These are phyloP conservation scores for Drosophila melanocephala DNA, from an alignment of 2,888 invertebrate genomes.

Conservation along the genomic window DNA sequence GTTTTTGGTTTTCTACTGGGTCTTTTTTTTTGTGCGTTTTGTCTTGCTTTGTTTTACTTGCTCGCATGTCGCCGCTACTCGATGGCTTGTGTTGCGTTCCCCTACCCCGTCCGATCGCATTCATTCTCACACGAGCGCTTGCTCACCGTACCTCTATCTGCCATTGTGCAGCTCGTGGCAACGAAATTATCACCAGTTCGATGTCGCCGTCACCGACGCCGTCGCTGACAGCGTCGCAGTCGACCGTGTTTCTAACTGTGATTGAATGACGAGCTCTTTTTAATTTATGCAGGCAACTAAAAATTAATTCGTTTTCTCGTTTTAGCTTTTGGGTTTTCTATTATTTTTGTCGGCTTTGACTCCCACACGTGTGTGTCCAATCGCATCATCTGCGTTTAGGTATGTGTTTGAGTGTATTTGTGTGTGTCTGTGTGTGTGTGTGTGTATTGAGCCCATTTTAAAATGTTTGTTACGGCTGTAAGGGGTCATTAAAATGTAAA, in stretches of 20 bases:
- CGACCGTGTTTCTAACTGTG: conserved; percentile 43
- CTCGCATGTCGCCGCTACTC: conserved; percentile 27
- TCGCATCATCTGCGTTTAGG: not conserved
- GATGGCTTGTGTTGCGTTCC: conserved; percentile 16
- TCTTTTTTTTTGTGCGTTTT: conserved; percentile 4
- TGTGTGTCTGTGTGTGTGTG: not conserved
- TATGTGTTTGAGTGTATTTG: conserved; percentile 4
- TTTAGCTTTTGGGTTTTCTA: conserved; percentile 36
- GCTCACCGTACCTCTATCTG: conserved; percentile 24
- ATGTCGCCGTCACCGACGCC: conserved; percentile 13
- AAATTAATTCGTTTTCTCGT: conserved; percentile 60
- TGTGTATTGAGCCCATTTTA: conserved; percentile 33
- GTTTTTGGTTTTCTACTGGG: conserved; percentile 32
- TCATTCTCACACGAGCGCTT: not conserved
- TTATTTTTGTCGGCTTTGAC: conserved; percentile 35
- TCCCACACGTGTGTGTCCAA: conserved; percentile 56
- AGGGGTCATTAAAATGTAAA: conserved; percentile 51
- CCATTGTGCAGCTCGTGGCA: conserved; percentile 63
- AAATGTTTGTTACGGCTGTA: conserved; percentile 51
- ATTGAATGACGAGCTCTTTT: conserved; percentile 66
- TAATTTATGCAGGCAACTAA: conserved; percentile 73
- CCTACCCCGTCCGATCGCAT: conserved; percentile 1
- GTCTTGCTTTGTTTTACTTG: conserved; percentile 21
- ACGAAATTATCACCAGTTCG: conserved; percentile 66
- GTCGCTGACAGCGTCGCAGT: conserved; percentile 6